Evolutionary conservation across 2,797 vertebrate species (phyloP).

Genomic region (Acomys russatus): DNA sequence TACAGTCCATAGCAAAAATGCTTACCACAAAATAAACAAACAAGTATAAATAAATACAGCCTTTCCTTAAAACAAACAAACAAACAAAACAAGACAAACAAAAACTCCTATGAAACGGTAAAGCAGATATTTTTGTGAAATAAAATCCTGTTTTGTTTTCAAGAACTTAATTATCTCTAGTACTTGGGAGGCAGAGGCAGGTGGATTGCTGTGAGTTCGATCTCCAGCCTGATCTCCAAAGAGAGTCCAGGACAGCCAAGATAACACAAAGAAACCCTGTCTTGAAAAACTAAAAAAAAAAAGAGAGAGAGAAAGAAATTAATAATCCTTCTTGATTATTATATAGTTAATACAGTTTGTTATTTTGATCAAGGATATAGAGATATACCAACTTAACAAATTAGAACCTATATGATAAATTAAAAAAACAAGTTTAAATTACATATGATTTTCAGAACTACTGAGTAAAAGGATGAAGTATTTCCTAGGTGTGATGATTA

Average conservation of each 20-base stretch:
- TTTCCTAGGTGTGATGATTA: neutral
- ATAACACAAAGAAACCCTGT: too few species aligned
- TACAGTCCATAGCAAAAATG: neutral
- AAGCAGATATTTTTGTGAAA: neutral
- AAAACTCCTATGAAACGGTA: neutral
- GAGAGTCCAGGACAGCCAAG: too few species aligned
- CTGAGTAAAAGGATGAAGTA: neutral
- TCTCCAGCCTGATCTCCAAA: too few species aligned
- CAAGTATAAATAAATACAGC: neutral
- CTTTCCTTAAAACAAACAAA: neutral
- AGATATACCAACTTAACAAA: neutral
- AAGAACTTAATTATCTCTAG: neutral
- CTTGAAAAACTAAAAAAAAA: too few species aligned
- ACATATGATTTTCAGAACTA: conserved; percentile 37
- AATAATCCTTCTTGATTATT: neutral
- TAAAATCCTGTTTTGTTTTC: conserved; percentile 8
- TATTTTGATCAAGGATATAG: conserved; percentile 5
- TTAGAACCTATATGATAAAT: neutral
- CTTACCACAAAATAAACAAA: neutral
- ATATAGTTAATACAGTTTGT: neutral
- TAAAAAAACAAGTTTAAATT: conserved; percentile 25
- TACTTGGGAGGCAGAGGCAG: too few species aligned
- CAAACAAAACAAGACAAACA: neutral
- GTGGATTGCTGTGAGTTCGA: too few species aligned
- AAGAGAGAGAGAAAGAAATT: too few species aligned